phyloP scores from a whole-genome alignment of 2,113 vertebrate genomes.

The Rhabdornis inornatus region DNA sequence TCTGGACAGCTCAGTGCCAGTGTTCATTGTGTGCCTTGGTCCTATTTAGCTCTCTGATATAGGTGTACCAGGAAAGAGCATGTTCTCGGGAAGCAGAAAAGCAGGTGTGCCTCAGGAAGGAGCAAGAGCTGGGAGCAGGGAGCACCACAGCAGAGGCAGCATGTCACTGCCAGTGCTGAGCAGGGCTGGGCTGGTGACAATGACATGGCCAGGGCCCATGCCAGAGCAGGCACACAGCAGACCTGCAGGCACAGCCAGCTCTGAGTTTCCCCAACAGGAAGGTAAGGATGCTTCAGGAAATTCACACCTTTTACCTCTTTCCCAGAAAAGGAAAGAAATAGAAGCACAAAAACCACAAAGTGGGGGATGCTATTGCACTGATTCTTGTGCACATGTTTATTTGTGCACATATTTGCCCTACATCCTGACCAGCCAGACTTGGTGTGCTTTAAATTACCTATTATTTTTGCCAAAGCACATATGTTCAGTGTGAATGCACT shows the following conservation, averaged over 20 bases:
- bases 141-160: neutral
- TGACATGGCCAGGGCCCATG: rapidly evolving
- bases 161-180: neutral
- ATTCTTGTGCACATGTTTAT: neutral
- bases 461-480: neutral
- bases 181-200: neutral
- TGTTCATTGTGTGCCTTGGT: neutral
- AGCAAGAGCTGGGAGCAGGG: neutral
- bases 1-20: neutral
- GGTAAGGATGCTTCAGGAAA: neutral
- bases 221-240: neutral
- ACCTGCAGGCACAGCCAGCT: neutral
- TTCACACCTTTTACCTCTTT: neutral
- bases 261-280: neutral
- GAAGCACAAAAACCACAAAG: neutral
- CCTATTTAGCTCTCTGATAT: neutral
- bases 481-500: rapidly evolving
- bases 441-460: neutral
- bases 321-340: neutral
- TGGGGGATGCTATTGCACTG: neutral
- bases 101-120: neutral
- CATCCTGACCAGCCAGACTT: neutral
- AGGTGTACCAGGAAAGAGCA: neutral
- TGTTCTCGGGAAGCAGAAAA: neutral
- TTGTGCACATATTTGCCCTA: neutral